These are phyloP conservation scores for Pelusios castaneus DNA, from an alignment of 2,113 vertebrate genomes.

Conservation along the genomic window DNA sequence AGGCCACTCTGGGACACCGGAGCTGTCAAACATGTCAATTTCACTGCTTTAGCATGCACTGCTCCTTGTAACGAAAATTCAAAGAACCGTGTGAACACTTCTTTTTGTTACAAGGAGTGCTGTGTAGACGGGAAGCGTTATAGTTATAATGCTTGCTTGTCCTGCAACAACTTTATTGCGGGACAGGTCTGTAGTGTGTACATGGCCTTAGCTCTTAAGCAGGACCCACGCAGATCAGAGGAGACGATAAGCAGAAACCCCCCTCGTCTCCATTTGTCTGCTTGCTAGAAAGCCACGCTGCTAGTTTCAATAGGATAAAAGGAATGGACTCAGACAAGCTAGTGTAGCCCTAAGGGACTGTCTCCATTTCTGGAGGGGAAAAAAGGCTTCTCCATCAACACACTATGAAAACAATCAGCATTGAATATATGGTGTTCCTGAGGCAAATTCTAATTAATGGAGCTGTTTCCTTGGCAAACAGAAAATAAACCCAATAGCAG, in stretches of 20 bases:
- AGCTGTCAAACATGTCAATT: too few relatives aligned
- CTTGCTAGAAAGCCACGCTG: not conserved
- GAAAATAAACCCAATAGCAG: not conserved
- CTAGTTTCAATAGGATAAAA: not conserved
- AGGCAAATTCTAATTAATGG: not conserved
- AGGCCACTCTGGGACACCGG: too few relatives aligned
- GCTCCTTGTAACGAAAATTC: too few relatives aligned
- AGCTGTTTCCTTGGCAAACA: not conserved
- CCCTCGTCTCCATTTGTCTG: not conserved
- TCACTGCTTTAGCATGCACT: too few relatives aligned
- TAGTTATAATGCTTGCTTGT: too few relatives aligned
- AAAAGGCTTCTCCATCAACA: not conserved
- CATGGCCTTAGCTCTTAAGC: not conserved
- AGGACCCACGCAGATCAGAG: not conserved
- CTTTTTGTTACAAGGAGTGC: too few relatives aligned
- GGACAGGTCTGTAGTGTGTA: too few relatives aligned
- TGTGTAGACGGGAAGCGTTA: too few relatives aligned
- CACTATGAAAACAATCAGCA: not conserved
- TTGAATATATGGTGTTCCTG: not conserved
- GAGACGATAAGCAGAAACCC: not conserved
- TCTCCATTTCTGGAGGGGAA: not conserved
- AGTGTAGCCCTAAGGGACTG: not conserved
- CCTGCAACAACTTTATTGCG: too few relatives aligned
- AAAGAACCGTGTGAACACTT: too few relatives aligned
- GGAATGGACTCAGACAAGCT: not conserved